Conservation (phyloP, 2,797 vertebrate genomes). For the Pelobates cultripes region DNA sequence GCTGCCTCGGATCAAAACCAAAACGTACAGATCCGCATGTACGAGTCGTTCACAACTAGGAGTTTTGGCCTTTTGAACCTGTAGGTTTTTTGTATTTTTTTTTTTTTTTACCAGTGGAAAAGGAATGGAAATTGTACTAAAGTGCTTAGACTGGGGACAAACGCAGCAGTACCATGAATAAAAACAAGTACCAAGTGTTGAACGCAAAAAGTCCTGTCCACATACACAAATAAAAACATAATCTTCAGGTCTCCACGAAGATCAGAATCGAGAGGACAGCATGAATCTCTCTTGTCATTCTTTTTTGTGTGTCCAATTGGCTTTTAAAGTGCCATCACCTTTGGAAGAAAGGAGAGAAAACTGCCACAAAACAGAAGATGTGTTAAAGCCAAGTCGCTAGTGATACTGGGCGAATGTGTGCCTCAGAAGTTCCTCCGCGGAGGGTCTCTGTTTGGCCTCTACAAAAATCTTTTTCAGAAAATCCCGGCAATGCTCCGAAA, state of each 20-base stretch:
- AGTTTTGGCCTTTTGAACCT: background rate
- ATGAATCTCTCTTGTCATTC: conserved; percentile 74
- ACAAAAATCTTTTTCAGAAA: conserved; percentile 96
- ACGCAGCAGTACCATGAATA: conserved; percentile 78
- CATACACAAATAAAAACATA: conserved; percentile 46
- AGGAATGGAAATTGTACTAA: conserved; percentile 79
- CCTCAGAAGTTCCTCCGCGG: conserved; percentile 92
- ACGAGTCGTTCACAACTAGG: conserved; percentile 2
- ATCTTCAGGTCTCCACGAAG: conserved; percentile 72
- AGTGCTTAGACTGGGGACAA: conserved; percentile 77
- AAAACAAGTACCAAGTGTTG: conserved; percentile 52
- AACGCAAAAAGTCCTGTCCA: background rate
- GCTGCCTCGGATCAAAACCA: conserved; percentile 21
- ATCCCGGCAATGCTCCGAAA: conserved; percentile 94
- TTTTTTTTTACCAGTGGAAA: conserved; percentile 52
- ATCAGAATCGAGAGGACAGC: conserved; percentile 77
- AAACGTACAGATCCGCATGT: background rate
- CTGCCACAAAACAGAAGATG: conserved; percentile 75
- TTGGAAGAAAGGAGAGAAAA: conserved; percentile 74
- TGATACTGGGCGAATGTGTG: conserved; percentile 95
- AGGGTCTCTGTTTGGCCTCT: conserved; percentile 92
- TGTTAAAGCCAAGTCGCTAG: conserved; percentile 72
- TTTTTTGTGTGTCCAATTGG: conserved; percentile 57
- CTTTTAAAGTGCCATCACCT: conserved; percentile 77
- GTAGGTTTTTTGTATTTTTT: background rate